Base-by-base conservation (phyloP, 2,888 invertebrate genomes). In the Chrysotoxum bicinctum region DNA sequence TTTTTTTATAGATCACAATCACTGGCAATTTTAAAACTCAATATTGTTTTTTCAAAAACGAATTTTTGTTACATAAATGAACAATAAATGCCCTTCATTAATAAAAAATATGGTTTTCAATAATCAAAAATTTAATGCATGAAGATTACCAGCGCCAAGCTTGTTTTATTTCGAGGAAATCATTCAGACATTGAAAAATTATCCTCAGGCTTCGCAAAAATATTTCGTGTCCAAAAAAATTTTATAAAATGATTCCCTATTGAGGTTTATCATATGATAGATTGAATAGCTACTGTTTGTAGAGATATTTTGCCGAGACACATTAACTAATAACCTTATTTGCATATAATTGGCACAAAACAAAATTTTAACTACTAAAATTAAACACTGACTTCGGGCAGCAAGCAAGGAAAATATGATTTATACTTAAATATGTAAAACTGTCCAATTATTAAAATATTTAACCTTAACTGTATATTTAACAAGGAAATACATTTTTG, bases 261-360 rank as follows among this genome's bases (percentile, higher is more conserved):
- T n/a, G 26, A 26, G 21, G 0, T 62, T 43, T 30, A 19, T 30
- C 7, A 16, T 8, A 62, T 43, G 62, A 62, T 45, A 52, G 21
- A 73, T 52, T 43, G 52, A 40, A 12, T 40, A 50, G 21, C 30
- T 10, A 48, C 23, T 37, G n/a, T 8, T 23, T 9, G 7, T 43
- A 60, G 19, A 60, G 50, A 26, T 26, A 48, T 3, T 60, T 26
- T 26, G 4, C 4, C 26, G 30, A 30, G n/a, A 19, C 10, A 60
- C 7, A 23, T 23, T 48, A 60, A 48, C 48, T 48, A 60, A 72
- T 58, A 23, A 19, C 14, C n/a, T 52, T 54, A 74, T 74, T 74
- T 64, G 73, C 62, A 74, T 52, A 40, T 48, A 50, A 73, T 62
- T 62, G 16, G 50, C 35, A 0, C 14, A 30, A 32, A 0, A 30